Conservation (phyloP, 2,113 vertebrate genomes). For the Equus quagga region DNA sequence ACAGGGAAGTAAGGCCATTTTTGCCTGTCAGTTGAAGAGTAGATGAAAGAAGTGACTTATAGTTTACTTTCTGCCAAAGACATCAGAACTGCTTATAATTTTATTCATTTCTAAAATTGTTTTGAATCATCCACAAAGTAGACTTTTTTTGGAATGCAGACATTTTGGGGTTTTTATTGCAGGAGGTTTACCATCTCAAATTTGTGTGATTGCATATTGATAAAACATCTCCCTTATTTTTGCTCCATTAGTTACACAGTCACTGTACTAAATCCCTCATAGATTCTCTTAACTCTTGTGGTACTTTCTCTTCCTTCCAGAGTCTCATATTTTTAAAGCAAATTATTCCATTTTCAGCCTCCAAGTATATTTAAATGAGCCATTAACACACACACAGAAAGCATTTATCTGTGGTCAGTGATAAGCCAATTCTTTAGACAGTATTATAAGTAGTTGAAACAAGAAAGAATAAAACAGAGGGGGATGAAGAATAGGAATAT, state of each 20-base stretch:
- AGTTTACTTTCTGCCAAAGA: conserved; percentile 36
- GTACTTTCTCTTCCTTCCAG: not conserved
- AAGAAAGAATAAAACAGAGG: not conserved
- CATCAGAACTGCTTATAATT: conserved; percentile 15
- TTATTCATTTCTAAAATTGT: not conserved
- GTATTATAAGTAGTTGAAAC: not conserved
- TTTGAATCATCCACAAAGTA: conserved; percentile 20
- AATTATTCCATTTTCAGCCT: not conserved
- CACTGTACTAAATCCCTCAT: not conserved
- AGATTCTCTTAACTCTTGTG: not conserved
- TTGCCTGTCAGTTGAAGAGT: not conserved
- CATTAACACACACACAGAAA: not conserved
- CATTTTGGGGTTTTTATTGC: not conserved
- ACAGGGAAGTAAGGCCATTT: not conserved
- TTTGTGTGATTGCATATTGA: conserved; percentile 12
- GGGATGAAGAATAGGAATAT: not conserved
- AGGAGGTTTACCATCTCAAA: not conserved
- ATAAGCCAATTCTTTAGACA: conserved; percentile 1
- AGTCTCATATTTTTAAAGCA: conserved; percentile 18
- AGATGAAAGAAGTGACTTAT: not conserved
- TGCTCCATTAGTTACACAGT: conserved; percentile 25
- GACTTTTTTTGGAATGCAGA: not conserved
- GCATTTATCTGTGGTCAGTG: not conserved
- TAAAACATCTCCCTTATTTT: not conserved
- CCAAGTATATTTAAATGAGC: not conserved